Evolutionary conservation across 2,797 vertebrate species (phyloP).

Genomic region (Spheniscus humboldti): DNA sequence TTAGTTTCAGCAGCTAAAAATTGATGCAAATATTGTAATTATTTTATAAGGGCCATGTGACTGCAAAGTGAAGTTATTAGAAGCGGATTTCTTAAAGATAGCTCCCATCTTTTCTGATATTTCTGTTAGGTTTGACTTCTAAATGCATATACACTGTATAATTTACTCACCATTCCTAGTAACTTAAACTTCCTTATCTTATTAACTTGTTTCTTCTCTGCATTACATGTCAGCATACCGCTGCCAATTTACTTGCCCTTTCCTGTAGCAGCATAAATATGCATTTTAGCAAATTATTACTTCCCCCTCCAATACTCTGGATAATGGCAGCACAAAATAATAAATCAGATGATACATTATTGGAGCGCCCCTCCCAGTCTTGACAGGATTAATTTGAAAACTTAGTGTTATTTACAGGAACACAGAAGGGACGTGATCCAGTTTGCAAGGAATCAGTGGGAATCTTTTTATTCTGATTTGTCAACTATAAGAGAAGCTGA

Average conservation of each 20-base stretch:
- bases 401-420: neutral
- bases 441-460: neutral
- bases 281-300: neutral
- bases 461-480: neutral
- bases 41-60: neutral
- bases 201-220: neutral
- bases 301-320: neutral
- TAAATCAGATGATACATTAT: neutral
- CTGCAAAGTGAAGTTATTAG: neutral
- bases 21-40: neutral
- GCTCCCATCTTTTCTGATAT: neutral
- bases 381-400: neutral
- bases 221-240: neutral
- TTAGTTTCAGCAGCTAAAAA: neutral
- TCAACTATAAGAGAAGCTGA: neutral
- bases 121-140: neutral
- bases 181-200: neutral
- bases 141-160: neutral
- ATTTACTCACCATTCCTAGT: neutral
- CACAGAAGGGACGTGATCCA: neutral
- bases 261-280: neutral
- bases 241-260: neutral
- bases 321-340: neutral
- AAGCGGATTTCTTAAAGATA: neutral
- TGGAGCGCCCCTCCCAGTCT: neutral